These are phyloP conservation scores for Ostrea edulis DNA, from an alignment of 1,140 invertebrate genomes.

Conservation along the genomic window DNA sequence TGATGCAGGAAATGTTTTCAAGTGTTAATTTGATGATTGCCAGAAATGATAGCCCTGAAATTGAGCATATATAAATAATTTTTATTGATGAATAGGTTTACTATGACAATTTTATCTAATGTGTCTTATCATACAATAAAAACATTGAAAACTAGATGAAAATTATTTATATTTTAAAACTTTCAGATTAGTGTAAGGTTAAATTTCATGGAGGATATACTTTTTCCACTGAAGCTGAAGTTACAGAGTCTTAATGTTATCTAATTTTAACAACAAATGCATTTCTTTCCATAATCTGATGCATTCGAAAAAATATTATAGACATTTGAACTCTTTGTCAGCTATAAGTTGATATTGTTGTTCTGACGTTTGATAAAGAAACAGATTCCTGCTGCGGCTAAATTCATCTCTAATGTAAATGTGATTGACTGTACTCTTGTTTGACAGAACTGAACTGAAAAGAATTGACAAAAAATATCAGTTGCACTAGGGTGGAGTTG, in stretches of 20 bases:
- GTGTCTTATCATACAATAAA: not conserved
- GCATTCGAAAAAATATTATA: not conserved
- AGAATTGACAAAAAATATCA: not conserved
- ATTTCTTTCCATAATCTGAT: not conserved
- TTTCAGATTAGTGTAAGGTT: too few relatives aligned
- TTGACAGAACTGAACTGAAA: not conserved
- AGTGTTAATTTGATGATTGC: conserved; percentile 25
- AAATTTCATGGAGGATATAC: too few relatives aligned
- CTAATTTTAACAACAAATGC: not conserved
- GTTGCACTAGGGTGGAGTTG: not conserved
- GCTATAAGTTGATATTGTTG: conserved; percentile 12
- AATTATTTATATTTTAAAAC: too few relatives aligned
- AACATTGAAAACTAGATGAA: not conserved
- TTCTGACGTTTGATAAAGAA: conserved; percentile 8
- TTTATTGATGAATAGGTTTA: not conserved
- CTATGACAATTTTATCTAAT: not conserved
- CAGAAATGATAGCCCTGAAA: not conserved
- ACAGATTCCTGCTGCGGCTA: not conserved
- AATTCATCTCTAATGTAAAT: not conserved
- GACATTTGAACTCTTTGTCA: conserved; percentile 25
- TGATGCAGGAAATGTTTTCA: conserved; percentile 16
- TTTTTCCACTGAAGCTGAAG: not conserved
- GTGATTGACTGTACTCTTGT: not conserved
- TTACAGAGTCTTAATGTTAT: not conserved
- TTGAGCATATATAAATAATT: not conserved